Percentiles rank a stretch among this genome's conserved stretches.
phyloP scores from a whole-genome alignment of 2,797 vertebrate species.

The Tolypeutes matacus region DNA sequence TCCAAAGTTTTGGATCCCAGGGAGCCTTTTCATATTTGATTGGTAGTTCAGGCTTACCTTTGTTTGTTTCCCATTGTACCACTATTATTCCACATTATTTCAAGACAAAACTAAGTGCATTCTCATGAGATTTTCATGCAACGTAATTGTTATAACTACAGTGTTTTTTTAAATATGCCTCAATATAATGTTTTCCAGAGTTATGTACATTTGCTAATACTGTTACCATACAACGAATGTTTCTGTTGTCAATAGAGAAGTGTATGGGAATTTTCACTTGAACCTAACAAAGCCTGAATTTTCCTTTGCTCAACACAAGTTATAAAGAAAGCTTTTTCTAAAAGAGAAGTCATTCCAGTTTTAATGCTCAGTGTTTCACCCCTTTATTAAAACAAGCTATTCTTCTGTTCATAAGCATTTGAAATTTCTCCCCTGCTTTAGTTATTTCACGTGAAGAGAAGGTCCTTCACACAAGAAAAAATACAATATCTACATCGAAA shows the following conservation, averaged over 20 bases:
- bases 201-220: background rate
- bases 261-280: slow-evolving; percentile 18
- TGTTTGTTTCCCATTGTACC: background rate
- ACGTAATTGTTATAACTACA: background rate
- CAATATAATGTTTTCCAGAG: background rate
- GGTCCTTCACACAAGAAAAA: background rate
- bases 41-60: background rate
- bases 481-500: background rate
- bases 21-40: background rate
- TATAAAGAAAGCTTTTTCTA: background rate
- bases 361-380: background rate
- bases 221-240: background rate
- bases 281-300: background rate
- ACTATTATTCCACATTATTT: background rate
- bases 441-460: background rate
- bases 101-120: background rate
- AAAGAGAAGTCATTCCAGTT: background rate
- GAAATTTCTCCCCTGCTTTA: background rate
- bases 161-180: background rate
- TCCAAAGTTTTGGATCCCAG: background rate
- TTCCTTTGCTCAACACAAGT: background rate
- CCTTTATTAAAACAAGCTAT: background rate
- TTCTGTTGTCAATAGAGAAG: slow-evolving; percentile 18
- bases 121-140: background rate
- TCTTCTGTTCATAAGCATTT: background rate